These are phyloP conservation scores for Maniola hyperantus DNA, from an alignment of 2,888 invertebrate species.

Conservation along the genomic window DNA sequence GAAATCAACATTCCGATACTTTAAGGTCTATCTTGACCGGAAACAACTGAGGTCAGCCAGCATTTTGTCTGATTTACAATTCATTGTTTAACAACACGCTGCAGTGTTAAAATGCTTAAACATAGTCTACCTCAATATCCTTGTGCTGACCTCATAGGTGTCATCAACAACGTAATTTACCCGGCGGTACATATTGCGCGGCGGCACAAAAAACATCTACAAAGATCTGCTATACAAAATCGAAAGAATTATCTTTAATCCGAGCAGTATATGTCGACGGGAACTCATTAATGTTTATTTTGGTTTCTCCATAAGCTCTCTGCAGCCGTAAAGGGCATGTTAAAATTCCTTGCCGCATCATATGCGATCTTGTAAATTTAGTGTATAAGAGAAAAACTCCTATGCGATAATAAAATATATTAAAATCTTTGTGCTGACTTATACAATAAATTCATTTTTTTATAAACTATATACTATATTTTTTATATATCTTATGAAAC, in stretches of 20 bases:
- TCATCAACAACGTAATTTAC: slow-evolving; percentile 13
- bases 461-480: slow-evolving; percentile 77
- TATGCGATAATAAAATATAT: slow-evolving; percentile 82
- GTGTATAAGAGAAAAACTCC: slow-evolving; percentile 78
- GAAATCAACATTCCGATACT: slow-evolving; percentile 36
- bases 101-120: background rate
- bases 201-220: background rate
- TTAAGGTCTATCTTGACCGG: slow-evolving; percentile 39
- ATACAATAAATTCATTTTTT: slow-evolving; percentile 77
- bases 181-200: slow-evolving; percentile 9
- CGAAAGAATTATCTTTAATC: slow-evolving; percentile 3
- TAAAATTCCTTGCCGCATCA: slow-evolving; percentile 67
- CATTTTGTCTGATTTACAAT: background rate
- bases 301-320: slow-evolving; percentile 61
- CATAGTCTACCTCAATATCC: background rate
- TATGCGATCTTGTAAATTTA: slow-evolving; percentile 76
- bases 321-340: slow-evolving; percentile 60
- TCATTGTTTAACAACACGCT: background rate
- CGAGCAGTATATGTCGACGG: slow-evolving; percentile 10
- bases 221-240: background rate
- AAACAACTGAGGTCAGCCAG: slow-evolving; percentile 35
- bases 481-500: slow-evolving; percentile 58
- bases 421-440: slow-evolving; percentile 83
- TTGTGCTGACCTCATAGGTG: slow-evolving; percentile 19
- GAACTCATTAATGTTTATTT: slow-evolving; percentile 37